Evolutionary conservation across 1,140 invertebrate genomes (phyloP).

Genomic region (Rhopalosiphum padi): DNA sequence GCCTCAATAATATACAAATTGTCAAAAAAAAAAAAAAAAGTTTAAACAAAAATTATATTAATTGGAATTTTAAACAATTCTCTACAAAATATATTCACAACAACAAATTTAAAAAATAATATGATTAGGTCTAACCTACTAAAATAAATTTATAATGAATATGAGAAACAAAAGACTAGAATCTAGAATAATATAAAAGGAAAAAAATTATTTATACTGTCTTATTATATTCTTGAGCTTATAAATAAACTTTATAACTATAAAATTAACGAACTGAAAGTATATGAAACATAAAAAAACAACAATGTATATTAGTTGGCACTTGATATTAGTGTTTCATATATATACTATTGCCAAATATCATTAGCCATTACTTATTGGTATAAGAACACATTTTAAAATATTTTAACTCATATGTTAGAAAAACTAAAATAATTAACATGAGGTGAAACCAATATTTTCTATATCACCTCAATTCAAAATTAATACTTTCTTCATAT

Average conservation of each 20-base stretch:
- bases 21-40: background rate
- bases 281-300: background rate
- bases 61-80: background rate
- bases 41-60: background rate
- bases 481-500: no score
- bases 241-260: background rate
- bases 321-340: background rate
- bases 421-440: background rate
- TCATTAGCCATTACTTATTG: background rate
- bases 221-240: background rate
- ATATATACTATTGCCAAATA: background rate
- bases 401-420: background rate
- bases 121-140: background rate
- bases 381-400: background rate
- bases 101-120: background rate
- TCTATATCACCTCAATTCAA: background rate
- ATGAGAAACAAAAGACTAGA: background rate
- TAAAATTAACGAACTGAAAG: background rate
- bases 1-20: background rate
- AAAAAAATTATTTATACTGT: background rate
- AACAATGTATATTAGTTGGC: constrained; percentile 14
- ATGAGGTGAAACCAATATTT: background rate
- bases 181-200: background rate
- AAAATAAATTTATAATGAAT: background rate
- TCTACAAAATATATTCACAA: background rate